Evolutionary conservation across 2,888 invertebrate species (phyloP).

Genomic region (Drosophila nigricruria): DNA sequence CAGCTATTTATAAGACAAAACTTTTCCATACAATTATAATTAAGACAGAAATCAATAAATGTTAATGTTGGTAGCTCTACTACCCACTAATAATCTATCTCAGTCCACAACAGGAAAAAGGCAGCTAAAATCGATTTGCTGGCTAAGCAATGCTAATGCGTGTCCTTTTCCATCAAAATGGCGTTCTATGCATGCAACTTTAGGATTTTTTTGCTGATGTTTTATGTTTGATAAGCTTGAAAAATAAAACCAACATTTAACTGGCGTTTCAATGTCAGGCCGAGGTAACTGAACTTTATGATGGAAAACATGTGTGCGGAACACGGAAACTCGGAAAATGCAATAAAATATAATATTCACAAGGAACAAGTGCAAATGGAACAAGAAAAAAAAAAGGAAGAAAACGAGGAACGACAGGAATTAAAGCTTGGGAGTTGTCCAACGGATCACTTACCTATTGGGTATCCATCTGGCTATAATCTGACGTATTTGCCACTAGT

Average conservation of each 20-base stretch:
- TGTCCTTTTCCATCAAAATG: slow-evolving; percentile 49
- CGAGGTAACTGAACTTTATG: slow-evolving; percentile 66
- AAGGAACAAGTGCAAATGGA: slow-evolving; percentile 46
- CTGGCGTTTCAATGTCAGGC: slow-evolving; percentile 68
- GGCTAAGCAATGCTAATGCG: slow-evolving; percentile 39
- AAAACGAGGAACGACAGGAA: not conserved
- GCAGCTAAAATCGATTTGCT: slow-evolving; percentile 44
- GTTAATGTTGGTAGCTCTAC: slow-evolving; percentile 4
- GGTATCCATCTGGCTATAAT: slow-evolving; percentile 73
- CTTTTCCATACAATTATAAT: not conserved
- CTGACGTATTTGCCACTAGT: slow-evolving; percentile 73
- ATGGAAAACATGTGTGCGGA: slow-evolving; percentile 49
- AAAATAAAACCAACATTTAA: slow-evolving; percentile 19
- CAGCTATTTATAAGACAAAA: not conserved
- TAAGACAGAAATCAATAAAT: slow-evolving; percentile 31
- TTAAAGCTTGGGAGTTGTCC: slow-evolving; percentile 13
- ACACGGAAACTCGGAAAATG: slow-evolving; percentile 57
- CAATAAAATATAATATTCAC: slow-evolving; percentile 63
- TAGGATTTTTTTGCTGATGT: slow-evolving; percentile 41
- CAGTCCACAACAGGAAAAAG: not conserved
- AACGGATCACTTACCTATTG: slow-evolving; percentile 69
- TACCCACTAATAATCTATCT: slow-evolving; percentile 13
- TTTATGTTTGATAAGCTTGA: slow-evolving; percentile 46
- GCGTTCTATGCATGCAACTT: slow-evolving; percentile 29
- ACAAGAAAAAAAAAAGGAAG: slow-evolving; percentile 3